phyloP scores from a whole-genome alignment of 2,888 invertebrate genomes.

The Slavum lentiscoides region DNA sequence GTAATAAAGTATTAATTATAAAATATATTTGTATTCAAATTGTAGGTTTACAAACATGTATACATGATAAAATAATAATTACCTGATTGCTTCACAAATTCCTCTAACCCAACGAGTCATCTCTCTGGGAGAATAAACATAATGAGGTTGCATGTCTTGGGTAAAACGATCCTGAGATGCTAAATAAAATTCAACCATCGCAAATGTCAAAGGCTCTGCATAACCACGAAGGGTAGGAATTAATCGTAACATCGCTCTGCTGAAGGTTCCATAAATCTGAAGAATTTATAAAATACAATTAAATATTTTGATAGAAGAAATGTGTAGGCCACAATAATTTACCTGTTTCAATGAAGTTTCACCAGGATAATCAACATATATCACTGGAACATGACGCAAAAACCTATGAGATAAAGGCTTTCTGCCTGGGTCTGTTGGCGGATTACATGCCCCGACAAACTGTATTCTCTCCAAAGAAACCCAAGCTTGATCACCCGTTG shows the following conservation, averaged over 20 bases:
- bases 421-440: constrained; percentile 97
- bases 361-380: constrained; percentile 99
- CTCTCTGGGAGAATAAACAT: constrained; percentile 98
- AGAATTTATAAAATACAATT: constrained; percentile 27
- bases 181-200: constrained; percentile 98
- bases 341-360: constrained; percentile 93
- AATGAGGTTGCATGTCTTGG: constrained; percentile 99
- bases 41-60: background rate
- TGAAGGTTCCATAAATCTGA: constrained; percentile 97
- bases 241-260: constrained; percentile 94
- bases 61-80: constrained; percentile 38
- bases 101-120: constrained; percentile 99
- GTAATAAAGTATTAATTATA: background rate
- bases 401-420: constrained; percentile 91
- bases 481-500: constrained; percentile 84
- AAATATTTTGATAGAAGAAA: background rate
- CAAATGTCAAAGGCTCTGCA: constrained; percentile 94
- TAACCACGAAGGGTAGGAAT: constrained; percentile 89
- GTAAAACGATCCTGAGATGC: constrained; percentile 97
- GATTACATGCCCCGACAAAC: constrained; percentile 99
- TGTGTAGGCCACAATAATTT: constrained; percentile 44
- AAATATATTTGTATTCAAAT: background rate
- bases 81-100: constrained; percentile 94
- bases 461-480: constrained; percentile 96
- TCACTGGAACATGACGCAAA: constrained; percentile 93